Evolutionary conservation across 2,888 invertebrate genomes (phyloP).

Genomic region (Folsomia candida): DNA sequence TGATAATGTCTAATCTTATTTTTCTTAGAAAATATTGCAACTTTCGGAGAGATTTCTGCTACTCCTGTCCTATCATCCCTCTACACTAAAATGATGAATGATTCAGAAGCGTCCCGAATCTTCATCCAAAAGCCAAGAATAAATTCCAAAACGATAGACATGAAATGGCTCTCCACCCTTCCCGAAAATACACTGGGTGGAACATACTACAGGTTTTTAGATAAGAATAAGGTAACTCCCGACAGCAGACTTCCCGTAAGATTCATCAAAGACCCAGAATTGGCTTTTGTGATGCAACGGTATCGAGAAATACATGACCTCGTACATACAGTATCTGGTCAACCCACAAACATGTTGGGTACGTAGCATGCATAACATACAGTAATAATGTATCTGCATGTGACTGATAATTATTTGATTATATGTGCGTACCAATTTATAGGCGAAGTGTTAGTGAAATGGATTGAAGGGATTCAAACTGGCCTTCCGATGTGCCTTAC

Average conservation of each 20-base stretch:
- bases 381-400: not conserved
- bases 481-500: conserved; percentile 92
- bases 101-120: conserved; percentile 74
- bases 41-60: conserved; percentile 88
- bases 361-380: conserved; percentile 46
- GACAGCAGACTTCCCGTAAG: conserved; percentile 86
- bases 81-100: conserved; percentile 70
- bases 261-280: conserved; percentile 82
- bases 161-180: conserved; percentile 67
- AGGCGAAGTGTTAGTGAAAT: conserved; percentile 89
- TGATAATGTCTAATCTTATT: conserved; percentile 2
- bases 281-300: conserved; percentile 94
- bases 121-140: conserved; percentile 77
- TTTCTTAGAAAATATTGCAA: conserved; percentile 84
- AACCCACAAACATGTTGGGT: conserved; percentile 91
- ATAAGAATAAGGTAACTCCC: conserved; percentile 82
- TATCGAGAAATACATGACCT: conserved; percentile 97
- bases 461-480: conserved; percentile 95
- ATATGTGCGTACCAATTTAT: conserved; percentile 6
- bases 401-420: not conserved
- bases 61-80: conserved; percentile 68
- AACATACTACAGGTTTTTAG: conserved; percentile 79
- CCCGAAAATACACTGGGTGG: conserved; percentile 82
- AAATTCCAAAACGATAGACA: conserved; percentile 75
- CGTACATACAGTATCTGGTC: conserved; percentile 82